A percentile compares a stretch with the other conserved stretches of the same genome.
Conservation (phyloP, 2,113 vertebrate genomes). For the Stigmatopora argus region DNA sequence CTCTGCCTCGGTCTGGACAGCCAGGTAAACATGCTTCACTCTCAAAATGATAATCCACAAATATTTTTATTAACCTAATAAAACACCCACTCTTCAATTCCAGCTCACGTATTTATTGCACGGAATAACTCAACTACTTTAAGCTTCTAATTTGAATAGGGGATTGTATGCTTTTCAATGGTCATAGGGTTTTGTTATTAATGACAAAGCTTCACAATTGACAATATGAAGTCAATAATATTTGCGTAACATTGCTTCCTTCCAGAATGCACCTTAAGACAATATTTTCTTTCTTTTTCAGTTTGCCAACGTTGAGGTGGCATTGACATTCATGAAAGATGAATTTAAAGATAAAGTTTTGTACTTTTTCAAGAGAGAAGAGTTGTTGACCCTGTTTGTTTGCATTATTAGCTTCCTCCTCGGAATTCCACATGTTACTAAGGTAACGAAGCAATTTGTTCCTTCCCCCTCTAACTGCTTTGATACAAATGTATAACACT, state of each 20-base stretch:
- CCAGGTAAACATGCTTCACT: slow-evolving; percentile 52
- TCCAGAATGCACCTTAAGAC: too few species aligned
- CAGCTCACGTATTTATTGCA: background rate
- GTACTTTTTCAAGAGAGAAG: slow-evolving; percentile 58
- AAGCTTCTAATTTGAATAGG: background rate
- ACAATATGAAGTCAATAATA: background rate
- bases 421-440: slow-evolving; percentile 68
- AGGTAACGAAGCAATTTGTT: slow-evolving; percentile 34
- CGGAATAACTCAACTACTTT: background rate
- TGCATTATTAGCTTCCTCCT: slow-evolving; percentile 57
- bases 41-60: background rate
- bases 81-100: background rate
- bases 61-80: background rate
- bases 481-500: background rate
- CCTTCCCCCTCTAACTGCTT: background rate
- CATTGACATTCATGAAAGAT: slow-evolving; percentile 66
- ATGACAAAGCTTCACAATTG: background rate
- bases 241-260: background rate
- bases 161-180: background rate
- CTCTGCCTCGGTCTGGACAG: slow-evolving; percentile 71
- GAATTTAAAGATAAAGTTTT: slow-evolving; percentile 53
- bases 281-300: slow-evolving; percentile 30
- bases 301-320: slow-evolving; percentile 71
- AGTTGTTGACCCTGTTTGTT: slow-evolving; percentile 59
- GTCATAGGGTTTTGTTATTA: background rate